A percentile compares a stretch with the other conserved stretches of the same genome.
These are phyloP conservation scores for Drosophila lini DNA, from an alignment of 1,140 invertebrate genomes.

Conservation along the genomic window DNA sequence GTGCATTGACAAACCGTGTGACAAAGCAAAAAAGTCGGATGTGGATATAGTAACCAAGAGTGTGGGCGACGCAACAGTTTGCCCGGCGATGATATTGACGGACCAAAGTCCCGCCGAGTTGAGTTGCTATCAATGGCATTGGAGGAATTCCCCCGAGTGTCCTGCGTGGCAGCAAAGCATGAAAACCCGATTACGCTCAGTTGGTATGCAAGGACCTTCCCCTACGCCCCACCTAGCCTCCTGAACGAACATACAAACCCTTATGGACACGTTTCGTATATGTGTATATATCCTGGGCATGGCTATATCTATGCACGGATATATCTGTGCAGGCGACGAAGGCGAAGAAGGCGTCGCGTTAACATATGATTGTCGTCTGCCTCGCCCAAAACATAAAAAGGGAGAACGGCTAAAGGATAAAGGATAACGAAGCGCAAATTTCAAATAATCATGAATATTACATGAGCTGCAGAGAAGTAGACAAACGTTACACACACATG, in stretches of 20 bases:
- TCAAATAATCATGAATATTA: constrained; percentile 83
- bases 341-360: constrained; percentile 58
- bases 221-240: background rate
- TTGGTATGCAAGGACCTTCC: constrained; percentile 67
- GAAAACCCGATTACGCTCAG: constrained; percentile 68
- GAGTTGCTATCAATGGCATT: constrained; percentile 69
- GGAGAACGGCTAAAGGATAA: constrained; percentile 77
- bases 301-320: constrained; percentile 1
- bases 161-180: constrained; percentile 53
- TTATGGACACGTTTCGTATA: constrained; percentile 12
- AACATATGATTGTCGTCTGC: constrained; percentile 80
- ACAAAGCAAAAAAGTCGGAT: constrained; percentile 50
- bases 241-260: background rate
- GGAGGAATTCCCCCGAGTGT: constrained; percentile 64
- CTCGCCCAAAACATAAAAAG: constrained; percentile 68
- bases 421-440: constrained; percentile 81
- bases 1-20: constrained; percentile 44
- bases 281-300: constrained; percentile 1
- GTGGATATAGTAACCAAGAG: constrained; percentile 1
- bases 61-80: constrained; percentile 62
- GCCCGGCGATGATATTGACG: constrained; percentile 58
- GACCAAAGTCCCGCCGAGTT: constrained; percentile 45
- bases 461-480: constrained; percentile 74
- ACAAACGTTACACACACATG: constrained; percentile 60
- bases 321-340: constrained; percentile 62